Evolutionary conservation across 2,888 invertebrate species (phyloP), one percentile per base, ranked within the genome.

Genomic region (Ypsolopha scabrella): DNA sequence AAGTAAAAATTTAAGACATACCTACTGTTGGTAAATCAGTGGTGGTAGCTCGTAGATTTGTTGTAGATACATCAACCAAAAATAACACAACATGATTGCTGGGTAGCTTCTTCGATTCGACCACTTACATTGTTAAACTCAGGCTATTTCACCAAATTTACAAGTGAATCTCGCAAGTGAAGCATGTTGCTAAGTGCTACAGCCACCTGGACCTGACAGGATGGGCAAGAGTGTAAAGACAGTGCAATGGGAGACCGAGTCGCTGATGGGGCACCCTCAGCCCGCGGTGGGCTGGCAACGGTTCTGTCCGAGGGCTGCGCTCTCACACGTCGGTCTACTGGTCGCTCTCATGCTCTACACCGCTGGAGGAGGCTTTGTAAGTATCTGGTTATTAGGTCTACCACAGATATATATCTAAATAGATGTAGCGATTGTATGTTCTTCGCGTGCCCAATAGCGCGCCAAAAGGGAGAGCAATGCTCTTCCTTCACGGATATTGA

Each of bases 281-380:
- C 70, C 71, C 53, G 60, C 61, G 10, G 67, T 73, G 1, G 67
- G 82, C 72, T 87, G 88, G 89, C 81, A 83, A 54, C 79, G 85
- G 53, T 81, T 90, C 60, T 87, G 90, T 66, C 87, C 93, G 49
- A 90, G 92, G 69, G 88, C 89, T 11, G 90, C 91, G 10, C 67
- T 92, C 49, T 91, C 93, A 53, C 94, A 94, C 63, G 81, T 92
- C 51, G 94, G 93, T 46, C 82, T 95, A 55, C 87, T 94, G 56
- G 87, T 93, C 48, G 91, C 93, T 0, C 86, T 95, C 51, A 93
- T 93, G 88, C 80, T 91, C 53, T 95, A 94, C 66, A 94, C 94
- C 0, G 91, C 90, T 36, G 90, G 91, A 49, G 95, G 95, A 51
- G 95, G 94, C 60, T 77, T 93, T 90, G 94, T 94, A 82, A 89